Base-by-base conservation (phyloP, 2,888 invertebrate genomes). In the Sphinx pinastri region DNA sequence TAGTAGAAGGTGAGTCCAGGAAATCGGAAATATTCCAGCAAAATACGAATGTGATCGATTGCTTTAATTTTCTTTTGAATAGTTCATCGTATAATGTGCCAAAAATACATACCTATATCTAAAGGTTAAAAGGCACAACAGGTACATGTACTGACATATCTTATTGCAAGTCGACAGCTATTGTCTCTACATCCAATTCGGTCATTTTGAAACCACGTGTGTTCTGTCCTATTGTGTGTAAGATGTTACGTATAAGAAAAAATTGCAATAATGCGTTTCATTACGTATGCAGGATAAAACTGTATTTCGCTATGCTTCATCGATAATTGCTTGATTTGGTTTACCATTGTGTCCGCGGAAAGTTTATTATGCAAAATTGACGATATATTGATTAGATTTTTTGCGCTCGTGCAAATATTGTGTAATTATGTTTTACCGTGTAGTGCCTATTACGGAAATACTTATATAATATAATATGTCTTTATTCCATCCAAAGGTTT, bases 261-360 rank as follows among this genome's bases (percentile, higher is more conserved):
- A 60, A 49, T 49, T 63, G 49, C 47, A 63, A 49, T 49, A 13
- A 63, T 63, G 19, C 16, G 19, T 63, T 63, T 19, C n/a, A 63
- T 63, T 19, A 63, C 12, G 49, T 49, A 19, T 47, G 19, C 19
- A 47, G 49, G 63, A 49, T 49, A 12, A 19, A 63, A 63, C 16
- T 63, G 47, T 49, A 63, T 63, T 63, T 63, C 49, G 63, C 49
- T 63, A 49, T 63, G 63, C 49, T 63, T 19, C 63, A 19, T 63
- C 49, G 19, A 63, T 63, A 63, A 63, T 63, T 16, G 47, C 60
- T 63, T 63, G 63, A 63, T 63, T 49, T 12, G 63, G 13, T 63
- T 47, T 49, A 12, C 63, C 63, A 63, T 63, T 63, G 63, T 63
- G 47, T 63, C 47, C 12, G 63, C 49, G 63, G 63, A 63, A 63